Evolutionary conservation across 2,797 vertebrate genomes (phyloP).

Genomic region (Synanceia verrucosa): DNA sequence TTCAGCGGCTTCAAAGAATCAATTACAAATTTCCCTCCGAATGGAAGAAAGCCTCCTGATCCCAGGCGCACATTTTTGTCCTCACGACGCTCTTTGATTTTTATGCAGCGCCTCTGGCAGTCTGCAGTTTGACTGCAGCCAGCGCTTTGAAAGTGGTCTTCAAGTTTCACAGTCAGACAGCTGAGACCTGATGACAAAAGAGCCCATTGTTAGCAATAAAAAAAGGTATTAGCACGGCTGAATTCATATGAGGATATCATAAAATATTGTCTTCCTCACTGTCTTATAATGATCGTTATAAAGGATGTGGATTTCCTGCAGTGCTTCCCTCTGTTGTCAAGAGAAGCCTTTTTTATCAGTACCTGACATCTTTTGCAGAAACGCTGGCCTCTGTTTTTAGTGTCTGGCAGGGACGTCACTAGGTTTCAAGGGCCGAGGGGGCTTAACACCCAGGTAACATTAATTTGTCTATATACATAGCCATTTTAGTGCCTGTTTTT

Average conservation of each 20-base stretch:
- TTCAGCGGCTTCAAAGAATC: conserved; percentile 44
- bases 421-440: no score
- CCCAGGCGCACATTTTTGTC: conserved; percentile 41
- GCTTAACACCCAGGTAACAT: no score
- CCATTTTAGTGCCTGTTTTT: no score
- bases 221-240: not conserved
- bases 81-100: conserved; percentile 63
- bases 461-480: no score
- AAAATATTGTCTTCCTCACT: conserved; percentile 3
- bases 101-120: conserved; percentile 61
- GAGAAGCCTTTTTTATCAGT: not conserved
- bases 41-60: conserved; percentile 36
- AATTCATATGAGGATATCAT: conserved; percentile 4
- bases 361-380: not conserved
- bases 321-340: not conserved
- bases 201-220: conserved; percentile 31
- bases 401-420: no score
- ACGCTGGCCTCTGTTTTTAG: not conserved
- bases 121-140: conserved; percentile 46
- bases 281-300: not conserved
- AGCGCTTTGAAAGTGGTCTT: conserved; percentile 60
- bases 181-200: conserved; percentile 58
- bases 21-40: conserved; percentile 48
- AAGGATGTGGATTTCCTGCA: not conserved
- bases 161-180: conserved; percentile 64